Conservation (phyloP, 2,113 vertebrate genomes). For the Thunnus maccoyii region DNA sequence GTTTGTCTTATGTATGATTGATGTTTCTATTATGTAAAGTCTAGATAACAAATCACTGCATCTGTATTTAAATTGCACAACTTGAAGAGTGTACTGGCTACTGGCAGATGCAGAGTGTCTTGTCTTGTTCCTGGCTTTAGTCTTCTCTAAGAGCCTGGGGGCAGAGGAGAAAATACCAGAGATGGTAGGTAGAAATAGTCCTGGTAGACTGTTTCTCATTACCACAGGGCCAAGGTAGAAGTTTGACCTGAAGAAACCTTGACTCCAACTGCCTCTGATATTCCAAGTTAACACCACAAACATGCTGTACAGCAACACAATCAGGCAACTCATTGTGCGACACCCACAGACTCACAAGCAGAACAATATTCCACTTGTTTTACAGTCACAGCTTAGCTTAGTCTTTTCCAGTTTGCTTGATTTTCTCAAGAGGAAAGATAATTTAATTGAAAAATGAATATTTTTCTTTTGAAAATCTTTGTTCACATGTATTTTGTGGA, state of each 20-base stretch:
- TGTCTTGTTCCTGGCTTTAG: conserved; percentile 50
- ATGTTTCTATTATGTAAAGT: conserved; percentile 6
- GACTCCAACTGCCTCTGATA: conserved; percentile 30
- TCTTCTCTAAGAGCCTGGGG: conserved; percentile 35
- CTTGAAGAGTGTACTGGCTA: conserved; percentile 20
- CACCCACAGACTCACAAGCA: conserved; percentile 60
- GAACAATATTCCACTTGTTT: conserved; percentile 65
- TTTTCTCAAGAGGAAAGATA: background rate
- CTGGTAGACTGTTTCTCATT: conserved; percentile 51
- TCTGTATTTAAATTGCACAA: conserved; percentile 26
- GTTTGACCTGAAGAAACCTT: conserved; percentile 66
- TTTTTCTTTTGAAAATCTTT: background rate
- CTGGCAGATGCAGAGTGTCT: conserved; percentile 14
- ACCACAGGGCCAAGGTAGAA: conserved; percentile 42
- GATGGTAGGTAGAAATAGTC: conserved; percentile 47
- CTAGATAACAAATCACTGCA: conserved; percentile 34
- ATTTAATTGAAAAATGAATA: background rate
- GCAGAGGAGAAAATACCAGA: conserved; percentile 54
- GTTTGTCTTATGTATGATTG: conserved; percentile 5
- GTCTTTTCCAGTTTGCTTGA: conserved; percentile 21
- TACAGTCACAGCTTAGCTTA: background rate
- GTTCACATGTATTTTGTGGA: conserved; percentile 7
- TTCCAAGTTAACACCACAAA: conserved; percentile 29
- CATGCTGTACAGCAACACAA: conserved; percentile 33
- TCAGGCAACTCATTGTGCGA: conserved; percentile 48